These are phyloP conservation scores for Napeogenes sylphis DNA, from an alignment of 2,888 invertebrate species.

Conservation along the genomic window DNA sequence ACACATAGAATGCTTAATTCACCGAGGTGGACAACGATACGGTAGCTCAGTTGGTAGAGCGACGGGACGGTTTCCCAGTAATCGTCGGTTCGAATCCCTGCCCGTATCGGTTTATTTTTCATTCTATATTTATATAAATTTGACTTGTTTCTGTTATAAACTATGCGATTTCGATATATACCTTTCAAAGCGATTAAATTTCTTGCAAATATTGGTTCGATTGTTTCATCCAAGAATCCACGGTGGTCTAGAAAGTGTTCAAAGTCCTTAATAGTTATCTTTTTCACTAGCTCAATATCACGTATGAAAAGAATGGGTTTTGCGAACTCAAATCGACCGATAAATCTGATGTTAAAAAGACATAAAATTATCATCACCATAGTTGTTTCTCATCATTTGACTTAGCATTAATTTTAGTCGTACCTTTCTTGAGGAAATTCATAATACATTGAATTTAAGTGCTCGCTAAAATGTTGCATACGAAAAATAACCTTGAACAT, in stretches of 20 bases:
- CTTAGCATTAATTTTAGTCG: neutral
- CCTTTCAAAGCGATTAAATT: slow-evolving; percentile 68
- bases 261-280: slow-evolving; percentile 72
- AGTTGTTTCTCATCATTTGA: too few relatives aligned
- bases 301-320: slow-evolving; percentile 54
- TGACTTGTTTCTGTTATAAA: neutral
- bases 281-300: slow-evolving; percentile 71
- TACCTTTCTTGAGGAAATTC: slow-evolving; percentile 44
- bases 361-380: neutral
- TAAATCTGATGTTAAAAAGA: slow-evolving; percentile 38
- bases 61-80: too few relatives aligned
- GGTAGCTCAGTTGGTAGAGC: too few relatives aligned
- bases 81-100: too few relatives aligned
- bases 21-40: too few relatives aligned
- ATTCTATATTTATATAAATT: too few relatives aligned
- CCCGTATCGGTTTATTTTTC: too few relatives aligned
- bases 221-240: slow-evolving; percentile 44
- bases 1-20: too few relatives aligned
- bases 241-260: slow-evolving; percentile 73
- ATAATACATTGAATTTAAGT: slow-evolving; percentile 34
- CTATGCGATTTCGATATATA: slow-evolving; percentile 24
- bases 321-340: slow-evolving; percentile 60
- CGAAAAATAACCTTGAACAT: slow-evolving; percentile 32
- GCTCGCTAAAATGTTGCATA: slow-evolving; percentile 37
- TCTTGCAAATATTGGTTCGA: slow-evolving; percentile 69